Evolutionary conservation across 2,888 invertebrate genomes (phyloP), one percentile per base, ranked within the genome.

Genomic region (Oxycera nigricornis): DNA sequence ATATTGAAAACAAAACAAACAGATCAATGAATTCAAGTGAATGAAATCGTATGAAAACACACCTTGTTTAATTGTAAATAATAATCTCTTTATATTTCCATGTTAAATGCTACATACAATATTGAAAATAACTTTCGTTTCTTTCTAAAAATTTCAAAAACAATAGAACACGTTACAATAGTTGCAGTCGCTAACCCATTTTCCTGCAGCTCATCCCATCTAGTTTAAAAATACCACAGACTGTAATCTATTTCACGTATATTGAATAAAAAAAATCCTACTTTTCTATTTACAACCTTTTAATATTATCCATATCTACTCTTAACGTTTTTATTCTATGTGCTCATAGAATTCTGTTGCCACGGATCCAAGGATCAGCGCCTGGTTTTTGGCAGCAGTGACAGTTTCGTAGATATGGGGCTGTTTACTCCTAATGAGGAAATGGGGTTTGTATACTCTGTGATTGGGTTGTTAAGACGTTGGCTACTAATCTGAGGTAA

Each of bases 401-500:
- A 61, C 6, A 75, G 61, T 72, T 75, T 75, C n/a, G 75, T 75
- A 4, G 75, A 75, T 35, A 75, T 75, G n/a, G 75, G 73, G 35
- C 61, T 73, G 11, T 70, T 73, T 22, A 26, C 22, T 11, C 24
- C 50, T 20, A 28, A 31, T 1, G 70, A 31, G 7, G 70, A 70
- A 52, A 70, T 70, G 22, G 70, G 70, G 35, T 70, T 70, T 20
- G 70, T 52, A 28, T 70, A 70, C 22, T 70, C 70, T 4, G 70
- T 70, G 9, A 70, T 55, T 11, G 70, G 70, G 35, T 31, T 70
- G 22, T 70, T 70, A 4, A 73, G 83, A 81, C 22, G 78, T 59
- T 81, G 79, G n/a, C 79, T 80, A 28, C 81, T 81, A 46, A 83
- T 77, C 75, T 86, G 84, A 28, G 84, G 83, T 2, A 81, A 80